Percentiles rank a stretch among this genome's conserved stretches.
These are phyloP conservation scores for Cisticola juncidis DNA, from an alignment of 2,113 vertebrate species.

Conservation along the genomic window DNA sequence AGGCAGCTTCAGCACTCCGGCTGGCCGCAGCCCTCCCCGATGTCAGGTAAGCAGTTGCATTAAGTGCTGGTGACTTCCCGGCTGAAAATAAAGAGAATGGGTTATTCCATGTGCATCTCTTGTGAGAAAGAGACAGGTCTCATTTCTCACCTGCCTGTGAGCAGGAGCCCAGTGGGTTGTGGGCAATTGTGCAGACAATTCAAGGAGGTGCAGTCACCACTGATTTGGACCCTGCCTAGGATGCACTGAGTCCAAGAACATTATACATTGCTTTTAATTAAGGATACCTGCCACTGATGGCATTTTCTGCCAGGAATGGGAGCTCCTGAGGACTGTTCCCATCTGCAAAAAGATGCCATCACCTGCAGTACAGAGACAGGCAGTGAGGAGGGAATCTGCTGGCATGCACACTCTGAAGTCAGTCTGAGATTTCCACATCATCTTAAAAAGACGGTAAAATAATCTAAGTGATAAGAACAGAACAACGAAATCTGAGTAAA, in stretches of 20 bases:
- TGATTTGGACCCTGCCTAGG: not conserved
- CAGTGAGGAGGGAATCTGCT: not conserved
- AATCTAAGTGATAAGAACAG: not conserved
- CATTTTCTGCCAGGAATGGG: not conserved
- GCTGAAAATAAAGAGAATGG: not conserved
- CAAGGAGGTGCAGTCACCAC: not conserved
- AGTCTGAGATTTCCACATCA: not conserved
- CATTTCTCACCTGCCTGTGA: accelerated
- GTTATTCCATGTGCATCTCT: accelerated
- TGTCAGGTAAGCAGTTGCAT: not conserved
- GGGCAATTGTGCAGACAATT: not conserved
- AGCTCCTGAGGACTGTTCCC: not conserved
- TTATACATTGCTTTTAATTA: accelerated
- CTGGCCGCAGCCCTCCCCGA: not conserved
- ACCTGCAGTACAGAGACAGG: not conserved
- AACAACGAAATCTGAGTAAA: not conserved
- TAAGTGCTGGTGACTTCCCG: not conserved
- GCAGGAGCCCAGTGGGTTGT: not conserved
- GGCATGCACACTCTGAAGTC: not conserved
- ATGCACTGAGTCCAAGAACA: not conserved
- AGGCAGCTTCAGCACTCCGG: not conserved
- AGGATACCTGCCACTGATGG: not conserved
- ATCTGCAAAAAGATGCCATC: not conserved
- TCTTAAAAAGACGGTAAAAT: not conserved
- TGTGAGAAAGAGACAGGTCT: not conserved